phyloP scores from a whole-genome alignment of 92 coral and sea anemone species.

The Porites divaricata region DNA sequence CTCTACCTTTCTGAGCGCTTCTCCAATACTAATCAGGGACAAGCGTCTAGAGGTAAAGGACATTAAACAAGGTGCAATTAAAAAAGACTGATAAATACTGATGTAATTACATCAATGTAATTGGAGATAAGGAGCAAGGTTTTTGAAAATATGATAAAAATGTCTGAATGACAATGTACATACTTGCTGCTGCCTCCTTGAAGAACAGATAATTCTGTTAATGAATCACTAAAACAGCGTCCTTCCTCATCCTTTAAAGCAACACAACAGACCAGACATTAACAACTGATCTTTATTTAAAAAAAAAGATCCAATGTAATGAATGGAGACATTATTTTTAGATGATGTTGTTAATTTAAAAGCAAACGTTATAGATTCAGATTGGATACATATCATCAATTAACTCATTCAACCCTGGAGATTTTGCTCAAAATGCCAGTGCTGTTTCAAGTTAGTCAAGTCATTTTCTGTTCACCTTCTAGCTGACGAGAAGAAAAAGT shows the following conservation, averaged over 20 bases:
- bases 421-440: too few species aligned
- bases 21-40: conserved; percentile 59
- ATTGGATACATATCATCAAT: too few species aligned
- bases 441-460: too few species aligned
- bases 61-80: background rate
- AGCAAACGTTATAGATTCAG: too few species aligned
- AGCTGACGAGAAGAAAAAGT: too few species aligned
- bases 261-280: background rate
- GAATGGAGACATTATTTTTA: too few species aligned
- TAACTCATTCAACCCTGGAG: too few species aligned
- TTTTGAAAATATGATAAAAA: too few species aligned
- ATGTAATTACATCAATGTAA: too few species aligned
- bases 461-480: too few species aligned
- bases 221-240: conserved; percentile 94
- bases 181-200: conserved; percentile 48
- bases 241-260: conserved; percentile 93
- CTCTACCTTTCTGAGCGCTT: conserved; percentile 77
- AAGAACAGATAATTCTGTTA: conserved; percentile 66
- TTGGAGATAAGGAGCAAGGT: too few species aligned
- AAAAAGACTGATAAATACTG: background rate
- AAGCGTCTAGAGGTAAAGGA: conserved; percentile 21
- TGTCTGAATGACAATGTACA: background rate
- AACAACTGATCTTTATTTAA: background rate
- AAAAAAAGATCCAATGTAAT: background rate
- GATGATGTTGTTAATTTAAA: too few species aligned